Base-by-base conservation (phyloP, 2,113 vertebrate genomes). In the Xiphophorus couchianus region DNA sequence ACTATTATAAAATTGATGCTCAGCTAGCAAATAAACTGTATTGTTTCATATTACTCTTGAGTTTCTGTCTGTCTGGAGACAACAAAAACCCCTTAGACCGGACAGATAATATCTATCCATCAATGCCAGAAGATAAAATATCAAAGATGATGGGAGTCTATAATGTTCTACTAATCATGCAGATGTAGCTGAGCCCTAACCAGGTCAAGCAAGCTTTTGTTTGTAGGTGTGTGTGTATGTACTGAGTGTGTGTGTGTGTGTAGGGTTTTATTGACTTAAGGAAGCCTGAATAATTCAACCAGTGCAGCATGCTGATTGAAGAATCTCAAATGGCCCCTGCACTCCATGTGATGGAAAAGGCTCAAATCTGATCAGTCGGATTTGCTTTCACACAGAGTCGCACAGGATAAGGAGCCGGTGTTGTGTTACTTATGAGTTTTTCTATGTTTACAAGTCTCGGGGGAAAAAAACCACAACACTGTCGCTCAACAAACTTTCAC, bases 361-460 rank as follows among this genome's bases (percentile, higher is more conserved):
- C 85, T 89, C 89, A 91, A 93, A 91, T 93, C 93, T 92, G 88
- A 93, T 91, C 91, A 76, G 88, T 67, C 75, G 86, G 90, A 91
- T 93, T 93, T 92, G 86, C 90, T 93, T 91, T 82, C 90, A 88
- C 84, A 81, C 76, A 71, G 74, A 73, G 70, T 28, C 76, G 33
- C 68, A 70, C 63, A 58, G 68, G 22, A 81, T 65, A 69, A 82
- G 79, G 63, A 75, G 29, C 48, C 9, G 81, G 89, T 90, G 66
- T 92, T 78, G 73, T 77, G 80, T 93, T 93, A 90, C 90, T 81
- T 68, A 76, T 80, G 72, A 81, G 77, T 76, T 84, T 87, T 80
- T 19, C 60, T 84, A 81, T 77, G 65, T 77, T 3, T 72, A 73
- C 66, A 75, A n/a, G 71, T 67, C 72, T 61, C 25, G 13, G 14